Evolutionary conservation across 2,113 vertebrate genomes (phyloP).

Genomic region (Chaetodon auriga): DNA sequence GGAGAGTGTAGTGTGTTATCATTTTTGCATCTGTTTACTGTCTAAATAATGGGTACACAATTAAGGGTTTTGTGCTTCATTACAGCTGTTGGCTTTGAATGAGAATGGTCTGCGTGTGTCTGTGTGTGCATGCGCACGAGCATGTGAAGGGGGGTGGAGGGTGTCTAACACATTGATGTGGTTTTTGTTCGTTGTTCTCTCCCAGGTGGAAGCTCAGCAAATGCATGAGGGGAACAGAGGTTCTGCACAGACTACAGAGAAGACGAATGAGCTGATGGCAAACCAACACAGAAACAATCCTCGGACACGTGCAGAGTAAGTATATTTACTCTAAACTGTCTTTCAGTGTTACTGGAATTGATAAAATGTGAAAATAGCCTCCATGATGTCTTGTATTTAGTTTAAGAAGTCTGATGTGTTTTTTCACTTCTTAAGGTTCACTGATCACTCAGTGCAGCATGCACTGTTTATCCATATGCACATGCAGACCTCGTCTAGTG

Average conservation of each 20-base stretch:
- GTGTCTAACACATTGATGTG: slow-evolving; percentile 44
- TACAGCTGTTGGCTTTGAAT: slow-evolving; percentile 55
- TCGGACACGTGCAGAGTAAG: slow-evolving; percentile 54
- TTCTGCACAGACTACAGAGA: slow-evolving; percentile 15
- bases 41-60: slow-evolving; percentile 24
- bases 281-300: slow-evolving; percentile 3
- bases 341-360: background rate
- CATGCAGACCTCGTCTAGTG: background rate
- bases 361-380: background rate
- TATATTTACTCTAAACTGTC: slow-evolving; percentile 21
- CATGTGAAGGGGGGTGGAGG: slow-evolving; percentile 1
- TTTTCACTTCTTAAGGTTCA: background rate
- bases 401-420: background rate
- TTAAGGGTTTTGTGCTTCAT: slow-evolving; percentile 36
- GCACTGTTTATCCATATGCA: slow-evolving; percentile 13
- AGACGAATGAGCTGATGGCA: slow-evolving; percentile 39
- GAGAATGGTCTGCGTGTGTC: slow-evolving; percentile 17
- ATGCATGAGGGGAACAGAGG: slow-evolving; percentile 51
- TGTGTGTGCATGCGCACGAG: slow-evolving; percentile 27
- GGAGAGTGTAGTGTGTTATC: background rate
- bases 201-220: slow-evolving; percentile 51
- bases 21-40: slow-evolving; percentile 13
- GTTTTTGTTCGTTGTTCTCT: slow-evolving; percentile 40
- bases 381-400: background rate
- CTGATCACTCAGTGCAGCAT: background rate